phyloP scores from a whole-genome alignment of 2,797 vertebrate species.

The Muraenolepis orangiensis region DNA sequence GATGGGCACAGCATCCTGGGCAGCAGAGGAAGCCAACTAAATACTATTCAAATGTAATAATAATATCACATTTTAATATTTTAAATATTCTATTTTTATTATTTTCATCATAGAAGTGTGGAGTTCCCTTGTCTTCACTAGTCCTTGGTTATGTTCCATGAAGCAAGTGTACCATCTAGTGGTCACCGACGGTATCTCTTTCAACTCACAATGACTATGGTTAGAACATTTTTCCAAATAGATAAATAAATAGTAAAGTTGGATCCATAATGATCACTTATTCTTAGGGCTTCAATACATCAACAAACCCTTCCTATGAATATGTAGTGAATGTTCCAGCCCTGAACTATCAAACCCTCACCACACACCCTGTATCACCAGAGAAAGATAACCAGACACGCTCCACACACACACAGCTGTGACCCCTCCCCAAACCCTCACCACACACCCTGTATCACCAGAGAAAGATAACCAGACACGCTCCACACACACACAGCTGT shows the following conservation, averaged over 20 bases:
- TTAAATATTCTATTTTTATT: not conserved
- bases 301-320: not conserved
- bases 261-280: no score
- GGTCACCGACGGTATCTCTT: not conserved
- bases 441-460: no score
- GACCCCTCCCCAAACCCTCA: not conserved
- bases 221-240: no score
- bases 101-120: not conserved
- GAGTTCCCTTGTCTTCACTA: not conserved
- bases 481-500: slow-evolving; percentile 6
- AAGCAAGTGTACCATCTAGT: not conserved
- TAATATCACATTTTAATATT: no score
- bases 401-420: not conserved
- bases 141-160: not conserved
- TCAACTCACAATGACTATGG: no score
- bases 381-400: no score
- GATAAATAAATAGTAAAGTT: no score
- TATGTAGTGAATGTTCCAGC: no score
- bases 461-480: no score
- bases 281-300: not conserved
- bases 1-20: slow-evolving; percentile 44
- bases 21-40: not conserved
- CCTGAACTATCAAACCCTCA: not conserved
- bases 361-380: not conserved
- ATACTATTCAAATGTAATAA: no score